These are phyloP conservation scores for Eupithecia pulchellata DNA, from an alignment of 2,888 invertebrate species.

Conservation along the genomic window DNA sequence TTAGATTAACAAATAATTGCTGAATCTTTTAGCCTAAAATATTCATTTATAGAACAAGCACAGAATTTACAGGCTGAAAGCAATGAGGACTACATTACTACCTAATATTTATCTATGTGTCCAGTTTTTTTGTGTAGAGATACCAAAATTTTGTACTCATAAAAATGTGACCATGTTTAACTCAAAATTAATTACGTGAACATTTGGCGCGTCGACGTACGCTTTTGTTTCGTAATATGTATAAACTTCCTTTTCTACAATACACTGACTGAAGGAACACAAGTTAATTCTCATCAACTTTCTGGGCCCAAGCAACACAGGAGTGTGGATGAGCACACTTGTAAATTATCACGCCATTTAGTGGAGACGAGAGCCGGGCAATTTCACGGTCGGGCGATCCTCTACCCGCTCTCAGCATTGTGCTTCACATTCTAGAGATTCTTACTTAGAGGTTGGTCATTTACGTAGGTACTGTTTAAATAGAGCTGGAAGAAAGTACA, in stretches of 20 bases:
- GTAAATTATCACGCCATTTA: conserved; percentile 72
- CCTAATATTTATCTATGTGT: too few species aligned
- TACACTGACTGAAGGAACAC: neutral
- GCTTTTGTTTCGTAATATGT: too few species aligned
- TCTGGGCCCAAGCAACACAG: conserved; percentile 39
- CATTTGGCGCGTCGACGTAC: neutral
- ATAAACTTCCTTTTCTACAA: neutral
- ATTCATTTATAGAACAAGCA: too few species aligned
- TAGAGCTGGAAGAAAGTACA: too few species aligned
- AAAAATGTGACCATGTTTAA: too few species aligned
- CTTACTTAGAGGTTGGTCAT: neutral
- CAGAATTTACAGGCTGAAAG: too few species aligned
- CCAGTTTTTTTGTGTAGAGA: too few species aligned
- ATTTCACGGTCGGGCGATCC: conserved; percentile 64
- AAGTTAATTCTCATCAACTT: conserved; percentile 19
- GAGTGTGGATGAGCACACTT: conserved; percentile 60
- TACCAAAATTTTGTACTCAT: too few species aligned
- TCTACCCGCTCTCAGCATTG: conserved; percentile 36
- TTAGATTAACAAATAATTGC: too few species aligned
- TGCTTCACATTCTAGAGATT: conserved; percentile 15
- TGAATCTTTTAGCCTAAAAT: too few species aligned
- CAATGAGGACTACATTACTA: too few species aligned
- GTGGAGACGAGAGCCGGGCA: conserved; percentile 56
- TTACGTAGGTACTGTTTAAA: too few species aligned
- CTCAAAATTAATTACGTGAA: neutral